Evolutionary conservation across 2,797 vertebrate genomes (phyloP), one percentile per base, ranked within the genome.

Genomic region (Sphenopsis melanotis): DNA sequence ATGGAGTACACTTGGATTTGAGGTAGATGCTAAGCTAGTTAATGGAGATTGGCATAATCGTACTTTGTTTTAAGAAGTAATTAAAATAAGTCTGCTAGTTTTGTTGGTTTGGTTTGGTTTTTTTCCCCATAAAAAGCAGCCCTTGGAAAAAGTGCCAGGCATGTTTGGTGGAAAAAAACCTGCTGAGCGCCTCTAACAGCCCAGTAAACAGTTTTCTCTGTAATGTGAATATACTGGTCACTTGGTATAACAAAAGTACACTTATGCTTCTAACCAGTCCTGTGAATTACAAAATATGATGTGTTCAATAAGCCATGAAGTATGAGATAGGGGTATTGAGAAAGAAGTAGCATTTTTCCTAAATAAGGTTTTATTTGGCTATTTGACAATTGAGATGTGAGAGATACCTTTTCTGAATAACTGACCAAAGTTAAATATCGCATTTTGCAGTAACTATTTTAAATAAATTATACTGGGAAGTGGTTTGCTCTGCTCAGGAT

Each of bases 31-130:
- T 59, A 4, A 63, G 4, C 16, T 70, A 52, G 29, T 66, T 74
- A 44, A 56, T 74, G 30, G 29, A 80, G 29, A 75, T 41, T 9
- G 12, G 3, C 44, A 59, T 17, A 66, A 26, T 11, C 0, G 0
- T 52, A 19, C n/a, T 69, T 85, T 55, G 5, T 57, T 89, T 15
- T 14, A 86, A 57, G 22, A 78, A 64, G 9, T 65, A 42, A 47
- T 66, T 60, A 82, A 82, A 90, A 50, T 57, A 70, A 83, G 78
- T 49, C 17, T 6, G 3, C 16, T 79, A 1, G 26, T 34, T 87
- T 49, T n/a, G 10, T 76, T 66, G n/a, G 8, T 39, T 46, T 7
- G 4, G 1, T 14, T 42, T 42, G 29, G 0, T n/a, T n/a, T 66
- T 59, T 50, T 84, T 61, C n/a, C n/a, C 41, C 22, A 8, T 50